Conservation (phyloP, 2,888 invertebrate genomes). For the Atrina japonica region DNA sequence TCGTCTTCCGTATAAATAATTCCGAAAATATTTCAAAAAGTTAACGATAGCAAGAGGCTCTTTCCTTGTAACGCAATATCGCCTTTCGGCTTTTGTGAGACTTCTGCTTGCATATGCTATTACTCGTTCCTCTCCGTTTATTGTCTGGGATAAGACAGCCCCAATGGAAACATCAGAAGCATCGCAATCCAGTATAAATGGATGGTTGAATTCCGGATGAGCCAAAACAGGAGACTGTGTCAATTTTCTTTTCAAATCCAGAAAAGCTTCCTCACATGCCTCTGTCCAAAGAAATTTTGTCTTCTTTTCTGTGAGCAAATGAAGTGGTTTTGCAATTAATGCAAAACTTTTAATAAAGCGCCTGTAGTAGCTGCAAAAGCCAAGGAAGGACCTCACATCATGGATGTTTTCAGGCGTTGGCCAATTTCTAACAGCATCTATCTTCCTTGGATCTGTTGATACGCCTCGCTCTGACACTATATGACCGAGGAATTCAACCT, state of each 20-base stretch:
- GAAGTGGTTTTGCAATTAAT: neutral
- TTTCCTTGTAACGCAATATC: conserved; percentile 5
- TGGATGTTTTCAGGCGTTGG: too few relatives aligned
- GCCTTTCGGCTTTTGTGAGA: neutral
- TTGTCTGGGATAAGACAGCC: conserved; percentile 8
- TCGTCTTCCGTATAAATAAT: neutral
- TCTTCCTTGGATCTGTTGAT: too few relatives aligned
- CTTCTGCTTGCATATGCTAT: conserved; percentile 8
- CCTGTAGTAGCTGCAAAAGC: conserved; percentile 5
- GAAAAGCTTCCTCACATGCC: neutral
- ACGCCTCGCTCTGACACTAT: too few relatives aligned
- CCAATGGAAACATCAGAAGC: neutral
- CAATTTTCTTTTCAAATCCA: neutral
- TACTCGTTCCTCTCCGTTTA: neutral
- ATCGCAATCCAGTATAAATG: neutral
- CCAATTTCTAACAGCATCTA: too few relatives aligned
- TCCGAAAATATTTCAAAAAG: neutral
- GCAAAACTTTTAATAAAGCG: conserved; percentile 4
- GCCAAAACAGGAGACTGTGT: neutral
- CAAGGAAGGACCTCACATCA: neutral
- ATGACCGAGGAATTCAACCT: too few relatives aligned
- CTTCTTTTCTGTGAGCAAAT: neutral
- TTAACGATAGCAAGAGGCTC: neutral
- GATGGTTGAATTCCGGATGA: neutral
- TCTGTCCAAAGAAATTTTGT: neutral